Conservation (phyloP, 2,888 invertebrate species). For the Metallyticus violacea region DNA sequence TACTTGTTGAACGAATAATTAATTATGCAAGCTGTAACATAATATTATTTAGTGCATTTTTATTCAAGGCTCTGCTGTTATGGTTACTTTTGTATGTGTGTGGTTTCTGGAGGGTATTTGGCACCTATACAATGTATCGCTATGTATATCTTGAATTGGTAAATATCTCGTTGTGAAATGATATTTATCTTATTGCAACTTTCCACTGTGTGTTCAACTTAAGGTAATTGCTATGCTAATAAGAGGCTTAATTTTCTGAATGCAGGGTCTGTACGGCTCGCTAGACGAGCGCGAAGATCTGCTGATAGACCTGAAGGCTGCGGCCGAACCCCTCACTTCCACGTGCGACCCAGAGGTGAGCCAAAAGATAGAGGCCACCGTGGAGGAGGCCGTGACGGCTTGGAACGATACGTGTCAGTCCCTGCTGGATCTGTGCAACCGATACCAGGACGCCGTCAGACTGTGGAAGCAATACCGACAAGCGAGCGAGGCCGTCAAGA, state of each 20-base stretch:
- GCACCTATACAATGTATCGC: no score
- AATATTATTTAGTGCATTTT: no score
- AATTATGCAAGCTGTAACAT: no score
- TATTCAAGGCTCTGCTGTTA: no score
- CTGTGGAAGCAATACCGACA: slow-evolving; percentile 79
- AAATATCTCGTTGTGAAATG: no score
- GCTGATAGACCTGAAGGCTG: slow-evolving; percentile 65
- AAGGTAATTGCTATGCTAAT: background rate
- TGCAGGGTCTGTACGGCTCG: slow-evolving; percentile 73
- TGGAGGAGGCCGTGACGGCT: slow-evolving; percentile 73
- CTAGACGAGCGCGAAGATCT: slow-evolving; percentile 71
- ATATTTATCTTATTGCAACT: no score
- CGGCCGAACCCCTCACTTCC: slow-evolving; percentile 70
- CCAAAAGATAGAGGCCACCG: slow-evolving; percentile 68
- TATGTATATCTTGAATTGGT: no score
- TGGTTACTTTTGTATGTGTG: no score
- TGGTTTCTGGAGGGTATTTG: no score
- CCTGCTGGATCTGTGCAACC: slow-evolving; percentile 70
- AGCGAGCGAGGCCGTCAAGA: slow-evolving; percentile 71
- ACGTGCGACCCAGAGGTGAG: slow-evolving; percentile 68
- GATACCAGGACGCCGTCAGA: slow-evolving; percentile 77
- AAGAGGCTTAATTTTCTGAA: slow-evolving; percentile 21
- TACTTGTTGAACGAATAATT: no score
- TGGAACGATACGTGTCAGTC: slow-evolving; percentile 79
- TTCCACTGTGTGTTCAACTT: no score